Evolutionary conservation across 2,888 invertebrate genomes (phyloP).

Genomic region (Caenorhabditis sp.): DNA sequence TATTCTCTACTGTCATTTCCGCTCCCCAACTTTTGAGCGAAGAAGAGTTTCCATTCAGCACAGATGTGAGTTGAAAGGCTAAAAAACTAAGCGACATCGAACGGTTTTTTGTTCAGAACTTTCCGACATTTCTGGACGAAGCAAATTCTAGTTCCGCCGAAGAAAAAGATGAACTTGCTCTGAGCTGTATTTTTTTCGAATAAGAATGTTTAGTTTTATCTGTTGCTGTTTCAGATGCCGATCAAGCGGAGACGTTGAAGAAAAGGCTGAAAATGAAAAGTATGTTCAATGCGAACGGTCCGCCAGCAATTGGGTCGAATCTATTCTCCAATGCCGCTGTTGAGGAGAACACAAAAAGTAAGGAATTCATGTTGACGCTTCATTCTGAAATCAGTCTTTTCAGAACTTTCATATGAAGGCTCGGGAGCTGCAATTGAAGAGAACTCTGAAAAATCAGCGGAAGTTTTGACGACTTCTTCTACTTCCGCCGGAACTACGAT

Average conservation of each 20-base stretch:
- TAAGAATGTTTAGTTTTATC: not conserved
- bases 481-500: too few relatives aligned
- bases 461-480: conserved; percentile 2
- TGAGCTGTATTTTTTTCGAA: conserved; percentile 7
- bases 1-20: conserved; percentile 10
- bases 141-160: conserved; percentile 22
- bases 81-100: not conserved
- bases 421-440: conserved; percentile 36
- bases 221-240: conserved; percentile 23
- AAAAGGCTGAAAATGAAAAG: conserved; percentile 37
- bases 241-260: conserved; percentile 37
- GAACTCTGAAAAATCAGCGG: conserved; percentile 13
- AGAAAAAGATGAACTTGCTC: conserved; percentile 29
- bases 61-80: conserved; percentile 20
- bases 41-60: conserved; percentile 42
- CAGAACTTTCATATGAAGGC: conserved; percentile 40
- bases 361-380: not conserved
- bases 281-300: conserved; percentile 41
- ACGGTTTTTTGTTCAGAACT: conserved; percentile 10
- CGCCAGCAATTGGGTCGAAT: conserved; percentile 39
- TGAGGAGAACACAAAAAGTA: conserved; percentile 40
- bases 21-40: conserved; percentile 25
- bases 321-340: conserved; percentile 36
- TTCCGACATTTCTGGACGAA: conserved; percentile 19
- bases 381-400: not conserved